Base-by-base conservation (phyloP, 2,797 vertebrate genomes). In the Okamejei kenojei region DNA sequence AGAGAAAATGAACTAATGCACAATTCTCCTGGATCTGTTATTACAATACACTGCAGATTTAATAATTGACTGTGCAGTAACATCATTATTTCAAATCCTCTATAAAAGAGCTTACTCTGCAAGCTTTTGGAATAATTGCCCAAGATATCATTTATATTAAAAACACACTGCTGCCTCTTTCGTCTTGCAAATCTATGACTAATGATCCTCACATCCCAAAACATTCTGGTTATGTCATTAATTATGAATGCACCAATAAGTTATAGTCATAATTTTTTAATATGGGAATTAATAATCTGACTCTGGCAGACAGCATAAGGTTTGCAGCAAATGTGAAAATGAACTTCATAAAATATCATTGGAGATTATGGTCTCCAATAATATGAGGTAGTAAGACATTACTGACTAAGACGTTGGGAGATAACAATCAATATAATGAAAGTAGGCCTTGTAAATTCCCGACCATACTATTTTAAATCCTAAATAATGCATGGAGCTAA, bases 51-150 rank as follows among this genome's bases (percentile, higher is more conserved):
- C 38, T 76, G 23, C 38, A 58, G 71, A 45, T 54, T 92, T 54
- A 92, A 74, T 92, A 76, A 74, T 76, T 92, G 90, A 91, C 68
- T 74, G 38, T 54, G 84, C 84, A 88, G n/a, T 19, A 29, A 38
- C 90, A 91, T 71, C 71, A 92, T 92, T 92, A 92, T 76, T 92
- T 76, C 68, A 92, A 54, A 92, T 76, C 38, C 90, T 74, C 90
- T 76, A 92, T n/a, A 76, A 92, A 92, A 92, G 90, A 76, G 71
- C 90, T 92, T 45, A 92, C 38, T 58, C 71, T 92, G 71, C 90
- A 92, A 92, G 35, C 73, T 10, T 92, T 92, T 54, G 23, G 23
- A 26, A 74, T 92, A 92, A 92, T 92, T 92, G 71, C 38, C 38
- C 38, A 76, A 92, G 35, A 92, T 92, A 73, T 76, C 35, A 76